phyloP scores from a whole-genome alignment of 2,113 vertebrate species.

The Nothoprocta pentlandii region DNA sequence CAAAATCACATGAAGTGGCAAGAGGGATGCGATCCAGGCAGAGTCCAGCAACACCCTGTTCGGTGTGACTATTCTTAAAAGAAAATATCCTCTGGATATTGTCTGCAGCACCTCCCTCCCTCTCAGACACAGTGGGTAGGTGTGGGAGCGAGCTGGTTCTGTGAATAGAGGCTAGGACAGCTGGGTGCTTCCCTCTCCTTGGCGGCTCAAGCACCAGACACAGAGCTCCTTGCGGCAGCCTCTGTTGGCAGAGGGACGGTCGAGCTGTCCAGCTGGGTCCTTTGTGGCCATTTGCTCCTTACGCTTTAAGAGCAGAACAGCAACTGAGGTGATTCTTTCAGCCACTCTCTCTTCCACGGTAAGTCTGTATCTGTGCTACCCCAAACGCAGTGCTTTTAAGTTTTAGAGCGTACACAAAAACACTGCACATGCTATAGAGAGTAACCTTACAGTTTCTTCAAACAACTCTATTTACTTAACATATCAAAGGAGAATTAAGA shows the following conservation, averaged over 20 bases:
- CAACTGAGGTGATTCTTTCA: background rate
- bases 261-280: rapidly evolving
- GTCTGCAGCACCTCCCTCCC: background rate
- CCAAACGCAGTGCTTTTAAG: background rate
- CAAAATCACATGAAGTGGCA: background rate
- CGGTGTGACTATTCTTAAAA: background rate
- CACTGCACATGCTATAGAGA: background rate
- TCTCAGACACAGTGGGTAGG: background rate
- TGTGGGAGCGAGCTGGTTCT: background rate
- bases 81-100: background rate
- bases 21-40: background rate
- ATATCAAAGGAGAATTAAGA: background rate
- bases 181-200: background rate
- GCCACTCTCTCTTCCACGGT: background rate
- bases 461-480: background rate
- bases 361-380: background rate
- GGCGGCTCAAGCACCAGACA: background rate
- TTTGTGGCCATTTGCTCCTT: background rate
- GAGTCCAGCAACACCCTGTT: background rate
- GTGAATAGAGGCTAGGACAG: background rate
- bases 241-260: background rate
- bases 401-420: background rate
- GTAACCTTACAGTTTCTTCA: background rate
- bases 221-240: background rate
- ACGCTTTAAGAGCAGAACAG: background rate